A percentile compares a stretch with the other conserved stretches of the same genome.
Conservation (phyloP, 2,888 invertebrate genomes). For the Aricia artaxerxes region DNA sequence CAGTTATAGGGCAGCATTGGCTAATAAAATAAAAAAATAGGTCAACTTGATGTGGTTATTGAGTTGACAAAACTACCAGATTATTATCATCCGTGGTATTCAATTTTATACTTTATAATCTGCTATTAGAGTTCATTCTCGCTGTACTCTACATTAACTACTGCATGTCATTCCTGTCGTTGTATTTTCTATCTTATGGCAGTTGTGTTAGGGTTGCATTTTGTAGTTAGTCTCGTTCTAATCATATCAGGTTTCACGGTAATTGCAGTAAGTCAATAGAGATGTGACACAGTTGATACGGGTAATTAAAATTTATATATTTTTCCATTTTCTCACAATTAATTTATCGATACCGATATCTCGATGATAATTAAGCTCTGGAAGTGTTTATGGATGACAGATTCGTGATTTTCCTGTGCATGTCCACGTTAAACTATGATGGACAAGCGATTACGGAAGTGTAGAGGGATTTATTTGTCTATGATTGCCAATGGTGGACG, state of each 20-base stretch:
- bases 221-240: neutral
- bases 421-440: neutral
- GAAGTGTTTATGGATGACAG: neutral
- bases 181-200: constrained; percentile 5
- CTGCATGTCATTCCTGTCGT: constrained; percentile 14
- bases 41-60: constrained; percentile 44
- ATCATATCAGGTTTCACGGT: constrained; percentile 51
- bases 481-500: too few species aligned
- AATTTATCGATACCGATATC: neutral
- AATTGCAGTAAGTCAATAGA: constrained; percentile 44
- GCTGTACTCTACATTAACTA: constrained; percentile 43
- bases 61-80: constrained; percentile 43
- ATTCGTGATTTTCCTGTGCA: neutral
- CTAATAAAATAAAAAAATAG: constrained; percentile 23
- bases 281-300: constrained; percentile 13
- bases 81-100: constrained; percentile 18
- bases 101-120: neutral
- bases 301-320: constrained; percentile 14
- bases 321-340: neutral
- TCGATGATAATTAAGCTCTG: neutral
- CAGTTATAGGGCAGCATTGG: too few species aligned
- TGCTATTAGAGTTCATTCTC: constrained; percentile 15
- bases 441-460: too few species aligned
- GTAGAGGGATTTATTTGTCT: too few species aligned
- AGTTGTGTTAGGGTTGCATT: constrained; percentile 25